These are phyloP conservation scores for Phymorhynchus buccinoides DNA, from an alignment of 1,140 invertebrate species.

Conservation along the genomic window DNA sequence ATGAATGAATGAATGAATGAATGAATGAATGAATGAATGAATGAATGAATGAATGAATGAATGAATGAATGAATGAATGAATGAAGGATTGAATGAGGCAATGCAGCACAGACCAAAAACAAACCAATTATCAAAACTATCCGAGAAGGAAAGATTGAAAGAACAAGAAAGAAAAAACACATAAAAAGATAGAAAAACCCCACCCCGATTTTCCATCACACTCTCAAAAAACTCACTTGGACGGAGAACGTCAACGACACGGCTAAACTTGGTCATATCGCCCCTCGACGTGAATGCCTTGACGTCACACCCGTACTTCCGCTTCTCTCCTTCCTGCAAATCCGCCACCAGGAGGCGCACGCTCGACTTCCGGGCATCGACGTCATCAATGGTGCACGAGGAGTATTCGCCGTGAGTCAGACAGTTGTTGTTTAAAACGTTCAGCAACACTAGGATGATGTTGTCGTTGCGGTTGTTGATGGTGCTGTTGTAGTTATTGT, in stretches of 20 bases:
- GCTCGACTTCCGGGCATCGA: background rate
- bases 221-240: conserved; percentile 18
- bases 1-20: background rate
- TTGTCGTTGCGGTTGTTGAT: too few species aligned
- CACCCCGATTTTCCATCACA: background rate
- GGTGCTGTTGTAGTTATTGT: too few species aligned
- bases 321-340: conserved; percentile 21
- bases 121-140: too few species aligned
- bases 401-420: conserved; percentile 26
- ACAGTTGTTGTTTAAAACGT: conserved; percentile 13
- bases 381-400: conserved; percentile 2
- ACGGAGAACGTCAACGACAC: background rate
- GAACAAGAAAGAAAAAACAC: background rate
- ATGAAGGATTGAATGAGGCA: too few species aligned
- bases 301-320: conserved; percentile 32
- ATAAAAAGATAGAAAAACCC: background rate
- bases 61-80: too few species aligned
- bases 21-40: background rate
- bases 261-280: background rate
- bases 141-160: background rate
- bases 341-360: conserved; percentile 29
- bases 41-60: background rate
- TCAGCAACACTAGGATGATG: background rate
- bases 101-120: too few species aligned
- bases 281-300: background rate